These are phyloP conservation scores for Orycteropus afer DNA, from an alignment of 2,113 vertebrate genomes.

Conservation along the genomic window DNA sequence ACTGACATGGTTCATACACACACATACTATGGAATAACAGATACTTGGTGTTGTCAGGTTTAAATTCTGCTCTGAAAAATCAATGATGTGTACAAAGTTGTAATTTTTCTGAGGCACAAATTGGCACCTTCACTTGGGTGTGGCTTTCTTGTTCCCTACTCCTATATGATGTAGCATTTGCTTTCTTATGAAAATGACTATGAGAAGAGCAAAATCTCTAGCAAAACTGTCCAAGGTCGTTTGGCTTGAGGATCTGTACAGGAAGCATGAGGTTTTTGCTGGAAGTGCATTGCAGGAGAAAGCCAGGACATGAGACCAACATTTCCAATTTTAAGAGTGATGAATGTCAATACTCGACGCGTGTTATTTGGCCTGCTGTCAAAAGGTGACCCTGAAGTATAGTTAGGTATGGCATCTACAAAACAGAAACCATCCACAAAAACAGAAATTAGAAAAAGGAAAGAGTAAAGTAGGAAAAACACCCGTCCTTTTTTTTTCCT, in stretches of 20 bases:
- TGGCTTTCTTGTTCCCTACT: background rate
- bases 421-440: background rate
- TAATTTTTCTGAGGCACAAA: background rate
- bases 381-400: background rate
- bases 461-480: background rate
- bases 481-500: rapidly evolving
- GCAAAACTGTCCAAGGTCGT: background rate
- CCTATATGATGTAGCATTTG: background rate
- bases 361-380: rapidly evolving
- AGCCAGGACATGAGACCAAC: background rate
- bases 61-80: background rate
- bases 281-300: background rate
- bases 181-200: background rate
- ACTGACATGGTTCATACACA: background rate
- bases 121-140: background rate
- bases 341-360: background rate
- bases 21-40: background rate
- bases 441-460: background rate
- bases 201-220: background rate
- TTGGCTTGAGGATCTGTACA: background rate
- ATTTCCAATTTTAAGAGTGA: background rate
- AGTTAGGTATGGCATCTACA: background rate
- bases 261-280: background rate
- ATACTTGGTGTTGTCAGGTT: background rate
- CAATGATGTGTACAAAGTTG: background rate